Evolutionary conservation across 2,888 invertebrate species (phyloP).

Genomic region (Hemicrepidius hirtus): DNA sequence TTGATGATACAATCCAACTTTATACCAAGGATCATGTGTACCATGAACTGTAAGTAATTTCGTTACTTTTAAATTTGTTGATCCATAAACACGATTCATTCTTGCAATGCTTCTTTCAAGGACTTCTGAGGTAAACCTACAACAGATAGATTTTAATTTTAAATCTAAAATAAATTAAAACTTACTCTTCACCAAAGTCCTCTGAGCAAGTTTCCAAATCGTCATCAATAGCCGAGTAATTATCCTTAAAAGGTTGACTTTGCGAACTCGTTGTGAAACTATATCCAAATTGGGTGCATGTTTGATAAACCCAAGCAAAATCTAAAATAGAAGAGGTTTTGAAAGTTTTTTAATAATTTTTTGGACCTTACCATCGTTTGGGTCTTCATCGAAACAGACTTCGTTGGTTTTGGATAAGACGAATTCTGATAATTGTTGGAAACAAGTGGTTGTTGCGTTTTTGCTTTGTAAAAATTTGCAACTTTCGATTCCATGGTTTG

Average conservation of each 20-base stretch:
- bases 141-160: no score
- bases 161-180: no score
- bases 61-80: slow-evolving; percentile 72
- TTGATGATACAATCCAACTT: slow-evolving; percentile 73
- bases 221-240: slow-evolving; percentile 75
- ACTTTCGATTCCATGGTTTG: slow-evolving; percentile 22
- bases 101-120: slow-evolving; percentile 77
- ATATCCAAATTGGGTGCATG: slow-evolving; percentile 91
- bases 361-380: slow-evolving; percentile 39
- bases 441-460: slow-evolving; percentile 25
- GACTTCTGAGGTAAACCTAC: slow-evolving; percentile 66
- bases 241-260: slow-evolving; percentile 77
- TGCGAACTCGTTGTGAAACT: slow-evolving; percentile 82
- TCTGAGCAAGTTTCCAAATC: slow-evolving; percentile 82
- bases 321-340: slow-evolving; percentile 40
- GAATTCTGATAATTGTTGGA: slow-evolving; percentile 31
- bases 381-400: slow-evolving; percentile 36
- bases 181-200: slow-evolving; percentile 75
- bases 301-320: slow-evolving; percentile 88
- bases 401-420: slow-evolving; percentile 13
- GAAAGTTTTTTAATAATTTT: no score
- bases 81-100: slow-evolving; percentile 75
- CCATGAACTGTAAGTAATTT: slow-evolving; percentile 77
- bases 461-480: slow-evolving; percentile 39
- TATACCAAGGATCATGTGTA: slow-evolving; percentile 77